phyloP scores from a whole-genome alignment of 2,113 vertebrate genomes.

The Hiodon tergisus region DNA sequence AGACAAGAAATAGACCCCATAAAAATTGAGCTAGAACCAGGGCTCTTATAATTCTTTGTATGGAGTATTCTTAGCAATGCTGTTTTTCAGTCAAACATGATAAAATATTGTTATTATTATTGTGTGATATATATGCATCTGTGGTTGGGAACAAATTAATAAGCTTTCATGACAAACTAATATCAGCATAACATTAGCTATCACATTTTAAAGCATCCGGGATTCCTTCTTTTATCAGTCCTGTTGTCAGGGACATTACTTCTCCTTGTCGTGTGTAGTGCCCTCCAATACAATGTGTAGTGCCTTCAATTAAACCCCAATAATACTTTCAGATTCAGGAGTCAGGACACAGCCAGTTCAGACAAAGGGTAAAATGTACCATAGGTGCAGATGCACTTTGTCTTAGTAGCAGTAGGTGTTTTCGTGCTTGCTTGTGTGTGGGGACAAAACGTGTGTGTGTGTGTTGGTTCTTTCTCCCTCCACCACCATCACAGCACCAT shows the following conservation, averaged over 20 bases:
- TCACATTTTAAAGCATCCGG: neutral
- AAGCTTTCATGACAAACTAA: slow-evolving; percentile 2
- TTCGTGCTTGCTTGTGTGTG: neutral
- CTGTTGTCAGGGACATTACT: neutral
- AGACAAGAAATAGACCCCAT: neutral
- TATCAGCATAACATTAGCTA: neutral
- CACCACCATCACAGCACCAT: slow-evolving; percentile 77
- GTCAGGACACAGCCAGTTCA: neutral
- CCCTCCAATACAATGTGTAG: slow-evolving; percentile 1
- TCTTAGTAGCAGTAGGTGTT: neutral
- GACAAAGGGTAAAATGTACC: neutral
- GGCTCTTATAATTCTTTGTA: slow-evolving; percentile 7
- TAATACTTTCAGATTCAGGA: neutral
- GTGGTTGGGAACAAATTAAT: neutral
- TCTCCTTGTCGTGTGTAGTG: neutral
- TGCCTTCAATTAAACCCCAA: slow-evolving; percentile 6
- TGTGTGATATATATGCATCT: neutral
- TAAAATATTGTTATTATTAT: too few relatives aligned
- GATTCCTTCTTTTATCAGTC: neutral
- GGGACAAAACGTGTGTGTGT: neutral
- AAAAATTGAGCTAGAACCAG: neutral
- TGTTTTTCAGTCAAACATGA: too few relatives aligned
- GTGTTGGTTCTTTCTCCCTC: neutral
- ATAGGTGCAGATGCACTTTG: slow-evolving; percentile 11
- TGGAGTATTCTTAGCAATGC: neutral